phyloP scores from a whole-genome alignment of 2,113 vertebrate genomes.

The Tringa solitaria region DNA sequence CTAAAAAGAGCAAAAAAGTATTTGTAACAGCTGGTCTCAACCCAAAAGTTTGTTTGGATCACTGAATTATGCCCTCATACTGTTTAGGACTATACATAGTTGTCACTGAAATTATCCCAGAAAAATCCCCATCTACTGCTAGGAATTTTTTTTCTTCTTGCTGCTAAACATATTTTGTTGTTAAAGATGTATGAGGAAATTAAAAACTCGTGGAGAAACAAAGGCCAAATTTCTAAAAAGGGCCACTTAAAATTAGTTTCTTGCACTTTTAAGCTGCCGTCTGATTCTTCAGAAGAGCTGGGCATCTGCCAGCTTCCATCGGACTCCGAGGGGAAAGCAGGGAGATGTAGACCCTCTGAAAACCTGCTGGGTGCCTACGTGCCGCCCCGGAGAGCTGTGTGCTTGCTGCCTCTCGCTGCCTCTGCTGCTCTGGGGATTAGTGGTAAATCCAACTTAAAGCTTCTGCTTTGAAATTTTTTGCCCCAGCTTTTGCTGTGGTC shows the following conservation, averaged over 20 bases:
- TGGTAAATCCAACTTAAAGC: neutral
- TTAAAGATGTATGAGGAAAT: neutral
- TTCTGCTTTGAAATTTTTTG: neutral
- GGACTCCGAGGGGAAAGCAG: accelerated
- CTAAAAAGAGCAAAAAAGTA: constrained; percentile 55
- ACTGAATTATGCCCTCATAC: neutral
- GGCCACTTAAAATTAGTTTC: neutral
- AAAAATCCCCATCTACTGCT: constrained; percentile 19
- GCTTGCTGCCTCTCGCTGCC: neutral
- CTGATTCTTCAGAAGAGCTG: neutral
- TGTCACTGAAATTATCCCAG: neutral
- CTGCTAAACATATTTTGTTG: constrained; percentile 9
- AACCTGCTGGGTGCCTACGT: neutral
- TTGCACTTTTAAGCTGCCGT: neutral
- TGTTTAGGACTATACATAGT: neutral
- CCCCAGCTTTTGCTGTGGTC: neutral
- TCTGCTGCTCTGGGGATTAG: neutral
- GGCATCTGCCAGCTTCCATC: neutral
- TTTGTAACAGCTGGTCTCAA: constrained; percentile 38
- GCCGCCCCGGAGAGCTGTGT: neutral
- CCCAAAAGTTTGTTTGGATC: constrained; percentile 55
- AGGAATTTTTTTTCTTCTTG: neutral
- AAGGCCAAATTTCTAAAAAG: neutral
- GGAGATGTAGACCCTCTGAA: neutral
- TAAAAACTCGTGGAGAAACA: neutral